Conservation (phyloP, 2,888 invertebrate species). For the Drosophila recens region DNA sequence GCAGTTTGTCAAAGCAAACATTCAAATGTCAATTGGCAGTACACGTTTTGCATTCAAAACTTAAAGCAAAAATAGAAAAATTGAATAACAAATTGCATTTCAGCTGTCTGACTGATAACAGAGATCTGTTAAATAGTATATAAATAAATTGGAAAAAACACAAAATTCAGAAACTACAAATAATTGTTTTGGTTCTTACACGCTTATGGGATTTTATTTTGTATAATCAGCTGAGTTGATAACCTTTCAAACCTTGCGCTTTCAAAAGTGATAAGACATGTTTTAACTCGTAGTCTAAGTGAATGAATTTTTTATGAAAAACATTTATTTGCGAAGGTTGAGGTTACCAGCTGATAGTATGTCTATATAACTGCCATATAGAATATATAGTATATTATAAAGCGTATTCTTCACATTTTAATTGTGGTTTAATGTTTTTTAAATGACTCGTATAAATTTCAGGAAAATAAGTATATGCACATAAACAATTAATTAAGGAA, state of each 20-base stretch:
- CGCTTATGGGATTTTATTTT: neutral
- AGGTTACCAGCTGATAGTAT: neutral
- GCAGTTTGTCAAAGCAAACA: slow-evolving; percentile 37
- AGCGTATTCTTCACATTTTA: neutral
- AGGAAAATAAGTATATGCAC: no score
- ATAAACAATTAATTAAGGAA: no score
- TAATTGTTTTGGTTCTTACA: slow-evolving; percentile 9
- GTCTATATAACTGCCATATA: neutral
- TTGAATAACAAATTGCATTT: slow-evolving; percentile 13
- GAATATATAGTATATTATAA: no score
- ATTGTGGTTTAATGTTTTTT: neutral
- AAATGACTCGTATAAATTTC: no score
- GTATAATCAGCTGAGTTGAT: slow-evolving; percentile 16
- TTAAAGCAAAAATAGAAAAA: slow-evolving; percentile 4
- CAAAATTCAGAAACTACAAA: neutral
- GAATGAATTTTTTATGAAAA: slow-evolving; percentile 11
- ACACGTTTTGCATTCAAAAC: neutral
- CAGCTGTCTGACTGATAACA: slow-evolving; percentile 9
- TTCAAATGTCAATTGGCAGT: slow-evolving; percentile 22
- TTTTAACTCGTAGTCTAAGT: slow-evolving; percentile 15
- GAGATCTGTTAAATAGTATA: slow-evolving; percentile 4
- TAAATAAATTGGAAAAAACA: neutral
- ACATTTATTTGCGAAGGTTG: neutral
- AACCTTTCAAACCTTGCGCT: slow-evolving; percentile 35
- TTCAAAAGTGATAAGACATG: slow-evolving; percentile 39